Evolutionary conservation across 1,140 invertebrate genomes (phyloP), one percentile per base, ranked within the genome.

Genomic region (Neodiprion fabricii): DNA sequence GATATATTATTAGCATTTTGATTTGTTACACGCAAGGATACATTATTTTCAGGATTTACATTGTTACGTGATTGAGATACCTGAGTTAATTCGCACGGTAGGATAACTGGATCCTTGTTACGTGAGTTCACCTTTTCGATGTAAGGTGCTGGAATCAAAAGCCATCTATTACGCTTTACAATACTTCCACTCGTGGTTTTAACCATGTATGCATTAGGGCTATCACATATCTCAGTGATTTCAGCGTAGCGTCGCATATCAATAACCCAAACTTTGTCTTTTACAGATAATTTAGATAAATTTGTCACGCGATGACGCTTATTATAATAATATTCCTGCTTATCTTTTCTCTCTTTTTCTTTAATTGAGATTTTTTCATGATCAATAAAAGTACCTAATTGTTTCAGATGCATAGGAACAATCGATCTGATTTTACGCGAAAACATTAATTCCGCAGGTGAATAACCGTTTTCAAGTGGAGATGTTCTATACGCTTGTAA

Each of bases 381-480:
- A 17, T 72, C 66, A 4, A 5, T 7, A 53, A 74, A 80, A 1
- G 72, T 76, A 1, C 73, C 72, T 9, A 80, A 49, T 9, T 65
- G 8, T 0, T 48, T 68, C 8, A 75, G 69, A 9, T 77, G 67
- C 48, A 74, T 70, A 48, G 78, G 79, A n/a, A 79, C 1, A 7
- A 69, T 74, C 9, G 76, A 73, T n/a, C 74, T 70, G 9, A 79
- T 76, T 73, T 69, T 73, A 47, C 79, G 28, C 0, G 73, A 74
- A 67, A 78, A 81, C 73, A 78, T 70, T 47, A 81, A 47, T 72
- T 79, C 74, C 7, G 78, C 78, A 1, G 78, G 78, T 1, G 78
- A 77, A 49, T 71, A 81, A 1, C 78, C 78, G 48, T 79, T 79
- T 48, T 79, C 78, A 12, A 77, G 21, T 1, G 75, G 76, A 0